A percentile compares a stretch with the other conserved stretches of the same genome.
These are phyloP conservation scores for Xestia ashworthii DNA, from an alignment of 2,888 invertebrate genomes.

Conservation along the genomic window DNA sequence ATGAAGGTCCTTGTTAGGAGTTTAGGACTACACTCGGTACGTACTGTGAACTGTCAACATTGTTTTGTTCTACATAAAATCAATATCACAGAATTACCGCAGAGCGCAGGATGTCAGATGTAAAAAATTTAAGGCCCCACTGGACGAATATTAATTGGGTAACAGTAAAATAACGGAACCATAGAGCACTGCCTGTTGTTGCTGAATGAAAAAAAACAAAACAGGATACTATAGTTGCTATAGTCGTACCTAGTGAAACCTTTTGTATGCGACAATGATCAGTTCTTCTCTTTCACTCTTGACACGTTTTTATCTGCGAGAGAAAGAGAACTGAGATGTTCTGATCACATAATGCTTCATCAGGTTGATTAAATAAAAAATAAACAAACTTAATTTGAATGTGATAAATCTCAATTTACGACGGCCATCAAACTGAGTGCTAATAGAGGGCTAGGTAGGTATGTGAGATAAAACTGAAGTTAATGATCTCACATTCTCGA, in stretches of 20 bases:
- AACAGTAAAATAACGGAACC: conserved; percentile 11
- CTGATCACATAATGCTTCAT: conserved; percentile 11
- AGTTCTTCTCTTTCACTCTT: conserved; percentile 48
- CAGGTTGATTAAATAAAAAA: conserved; percentile 6
- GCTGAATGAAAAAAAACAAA: conserved; percentile 50
- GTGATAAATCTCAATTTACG: conserved; percentile 1
- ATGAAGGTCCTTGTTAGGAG: conserved; percentile 26
- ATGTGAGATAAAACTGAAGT: no score
- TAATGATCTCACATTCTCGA: not conserved
- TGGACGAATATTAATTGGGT: not conserved
- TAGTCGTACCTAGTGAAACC: not conserved
- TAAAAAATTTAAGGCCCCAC: not conserved
- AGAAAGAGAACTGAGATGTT: conserved; percentile 24
- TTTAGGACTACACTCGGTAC: conserved; percentile 30
- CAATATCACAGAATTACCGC: conserved; percentile 48
- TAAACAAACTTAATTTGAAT: conserved; percentile 14
- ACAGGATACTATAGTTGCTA: not conserved
- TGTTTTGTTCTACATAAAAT: conserved; percentile 61
- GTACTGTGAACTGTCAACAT: conserved; percentile 48
- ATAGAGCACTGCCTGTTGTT: conserved; percentile 9
- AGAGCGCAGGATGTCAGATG: conserved; percentile 22
- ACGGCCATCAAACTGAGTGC: not conserved
- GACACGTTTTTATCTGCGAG: not conserved
- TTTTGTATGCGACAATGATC: not conserved
- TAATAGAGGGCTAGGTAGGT: not conserved